Percentiles rank a stretch among this genome's conserved stretches.
Evolutionary conservation across 1,140 invertebrate genomes (phyloP).

Genomic region (Drosophila ambigua): DNA sequence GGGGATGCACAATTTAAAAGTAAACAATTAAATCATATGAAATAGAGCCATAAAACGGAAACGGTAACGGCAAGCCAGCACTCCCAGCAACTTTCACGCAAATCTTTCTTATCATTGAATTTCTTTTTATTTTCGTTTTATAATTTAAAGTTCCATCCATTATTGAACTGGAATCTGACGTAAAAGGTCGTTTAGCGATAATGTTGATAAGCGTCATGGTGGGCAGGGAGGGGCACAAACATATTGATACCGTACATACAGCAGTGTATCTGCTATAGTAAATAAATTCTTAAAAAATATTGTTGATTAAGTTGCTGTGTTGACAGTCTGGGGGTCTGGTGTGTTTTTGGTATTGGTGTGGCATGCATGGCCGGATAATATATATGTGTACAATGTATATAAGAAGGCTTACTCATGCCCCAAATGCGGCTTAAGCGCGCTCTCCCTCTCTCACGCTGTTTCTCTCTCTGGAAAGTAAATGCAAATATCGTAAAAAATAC

Average conservation of each 20-base stretch:
- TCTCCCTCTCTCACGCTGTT: slow-evolving; percentile 1
- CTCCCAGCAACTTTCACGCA: slow-evolving; percentile 26
- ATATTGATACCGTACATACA: slow-evolving; percentile 8
- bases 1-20: slow-evolving; percentile 31
- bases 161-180: slow-evolving; percentile 58
- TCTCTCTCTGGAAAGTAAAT: slow-evolving; percentile 22
- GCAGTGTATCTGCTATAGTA: slow-evolving; percentile 13
- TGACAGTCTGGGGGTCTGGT: slow-evolving; percentile 50
- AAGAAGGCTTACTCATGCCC: slow-evolving; percentile 57
- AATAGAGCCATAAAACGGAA: slow-evolving; percentile 29
- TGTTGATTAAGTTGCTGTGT: slow-evolving; percentile 68
- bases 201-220: slow-evolving; percentile 61
- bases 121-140: slow-evolving; percentile 26
- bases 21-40: slow-evolving; percentile 49
- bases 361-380: not conserved
- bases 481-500: slow-evolving; percentile 48
- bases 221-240: slow-evolving; percentile 13
- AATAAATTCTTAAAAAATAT: slow-evolving; percentile 50
- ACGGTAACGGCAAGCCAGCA: not conserved
- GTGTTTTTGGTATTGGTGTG: slow-evolving; percentile 32
- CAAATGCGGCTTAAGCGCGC: slow-evolving; percentile 25
- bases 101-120: slow-evolving; percentile 23
- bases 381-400: not conserved
- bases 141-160: slow-evolving; percentile 38
- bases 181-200: slow-evolving; percentile 72